Evolutionary conservation across 2,888 invertebrate genomes (phyloP).

Genomic region (Magallana nippona): DNA sequence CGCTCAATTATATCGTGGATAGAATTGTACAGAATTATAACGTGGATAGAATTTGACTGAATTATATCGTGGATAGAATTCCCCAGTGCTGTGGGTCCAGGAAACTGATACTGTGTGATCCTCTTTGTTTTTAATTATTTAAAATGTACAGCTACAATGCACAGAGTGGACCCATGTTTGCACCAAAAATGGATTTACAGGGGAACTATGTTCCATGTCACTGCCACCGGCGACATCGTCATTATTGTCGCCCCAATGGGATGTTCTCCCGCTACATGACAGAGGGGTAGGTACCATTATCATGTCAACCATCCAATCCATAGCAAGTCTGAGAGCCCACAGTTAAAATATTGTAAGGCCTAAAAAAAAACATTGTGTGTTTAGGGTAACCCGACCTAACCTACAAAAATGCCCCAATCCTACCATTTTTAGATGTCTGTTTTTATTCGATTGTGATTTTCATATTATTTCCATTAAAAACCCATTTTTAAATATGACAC

Average conservation of each 20-base stretch:
- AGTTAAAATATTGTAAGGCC: too few species aligned
- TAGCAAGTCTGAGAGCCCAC: too few species aligned
- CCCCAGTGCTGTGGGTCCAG: neutral
- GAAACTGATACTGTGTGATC: neutral
- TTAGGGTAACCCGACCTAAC: too few species aligned
- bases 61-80: neutral
- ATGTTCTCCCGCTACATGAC: conserved; percentile 24
- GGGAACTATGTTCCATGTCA: conserved; percentile 7
- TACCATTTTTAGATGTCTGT: too few species aligned
- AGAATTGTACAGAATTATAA: too few species aligned
- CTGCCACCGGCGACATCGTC: conserved; percentile 1
- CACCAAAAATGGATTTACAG: conserved; percentile 25
- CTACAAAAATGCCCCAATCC: too few species aligned
- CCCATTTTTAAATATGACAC: too few species aligned
- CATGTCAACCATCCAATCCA: neutral
- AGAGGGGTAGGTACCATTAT: neutral
- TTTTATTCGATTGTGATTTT: too few species aligned
- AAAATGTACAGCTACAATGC: neutral
- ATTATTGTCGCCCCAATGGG: conserved; percentile 2
- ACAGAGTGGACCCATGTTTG: conserved; percentile 15
- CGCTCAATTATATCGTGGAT: neutral
- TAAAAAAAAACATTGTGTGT: too few species aligned
- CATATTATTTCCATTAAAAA: too few species aligned
- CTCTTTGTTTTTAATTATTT: neutral
- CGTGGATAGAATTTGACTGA: too few species aligned